A percentile compares a stretch with the other conserved stretches of the same genome.
Conservation (phyloP, 2,113 vertebrate species). For the Saguinus midas region DNA sequence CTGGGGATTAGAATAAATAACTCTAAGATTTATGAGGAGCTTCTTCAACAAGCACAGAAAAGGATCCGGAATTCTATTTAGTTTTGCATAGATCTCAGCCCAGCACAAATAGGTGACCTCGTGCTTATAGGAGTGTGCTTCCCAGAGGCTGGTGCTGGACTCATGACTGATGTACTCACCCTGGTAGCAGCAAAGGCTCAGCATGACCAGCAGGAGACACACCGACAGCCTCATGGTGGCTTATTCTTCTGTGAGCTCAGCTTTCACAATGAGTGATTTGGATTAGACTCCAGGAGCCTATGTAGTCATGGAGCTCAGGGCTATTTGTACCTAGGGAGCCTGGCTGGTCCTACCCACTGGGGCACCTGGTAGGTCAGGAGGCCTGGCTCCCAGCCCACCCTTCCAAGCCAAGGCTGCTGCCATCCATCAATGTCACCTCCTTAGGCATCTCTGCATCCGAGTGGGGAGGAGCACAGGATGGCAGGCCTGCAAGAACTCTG, state of each 20-base stretch:
- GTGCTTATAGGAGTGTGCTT: not conserved
- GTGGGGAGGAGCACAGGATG: not conserved
- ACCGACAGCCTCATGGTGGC: not conserved
- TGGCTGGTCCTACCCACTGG: not conserved
- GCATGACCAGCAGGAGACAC: not conserved
- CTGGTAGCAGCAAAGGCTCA: not conserved
- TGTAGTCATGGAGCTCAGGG: not conserved
- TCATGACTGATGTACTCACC: not conserved
- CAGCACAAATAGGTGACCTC: too few relatives aligned
- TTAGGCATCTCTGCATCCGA: too few relatives aligned
- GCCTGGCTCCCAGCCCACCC: not conserved
- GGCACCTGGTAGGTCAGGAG: not conserved
- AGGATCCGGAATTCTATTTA: not conserved
- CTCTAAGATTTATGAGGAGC: not conserved
- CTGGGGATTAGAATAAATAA: not conserved
- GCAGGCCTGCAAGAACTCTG: not conserved
- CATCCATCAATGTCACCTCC: not conserved
- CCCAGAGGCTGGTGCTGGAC: not conserved
- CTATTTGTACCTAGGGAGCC: not conserved
- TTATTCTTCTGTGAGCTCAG: not conserved
- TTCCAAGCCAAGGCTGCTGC: not conserved
- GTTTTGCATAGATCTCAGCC: not conserved
- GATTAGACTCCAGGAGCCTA: not conserved
- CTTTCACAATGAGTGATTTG: not conserved
- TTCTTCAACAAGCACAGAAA: not conserved